Evolutionary conservation across 2,797 vertebrate genomes (phyloP).

Genomic region (Alcedo atthis): DNA sequence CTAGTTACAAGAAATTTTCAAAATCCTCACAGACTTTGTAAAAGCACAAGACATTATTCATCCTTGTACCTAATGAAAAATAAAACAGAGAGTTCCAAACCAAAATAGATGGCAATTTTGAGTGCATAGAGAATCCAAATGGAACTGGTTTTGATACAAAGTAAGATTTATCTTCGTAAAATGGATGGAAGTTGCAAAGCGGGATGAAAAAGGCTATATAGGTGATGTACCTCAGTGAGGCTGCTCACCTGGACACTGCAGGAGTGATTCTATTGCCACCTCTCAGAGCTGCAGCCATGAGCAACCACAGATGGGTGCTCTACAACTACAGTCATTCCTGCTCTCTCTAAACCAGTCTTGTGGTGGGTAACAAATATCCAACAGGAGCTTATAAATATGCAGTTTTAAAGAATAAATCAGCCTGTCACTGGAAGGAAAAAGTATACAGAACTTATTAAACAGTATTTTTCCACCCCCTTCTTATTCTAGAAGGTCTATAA

Average conservation of each 20-base stretch:
- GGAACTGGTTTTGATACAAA: not conserved
- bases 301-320: not conserved
- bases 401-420: not conserved
- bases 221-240: not conserved
- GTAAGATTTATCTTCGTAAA: not conserved
- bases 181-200: not conserved
- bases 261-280: not conserved
- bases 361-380: not conserved
- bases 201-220: not conserved
- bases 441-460: not conserved
- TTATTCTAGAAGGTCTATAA: slow-evolving; percentile 31
- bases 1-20: not conserved
- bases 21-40: not conserved
- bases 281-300: not conserved
- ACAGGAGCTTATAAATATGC: not conserved
- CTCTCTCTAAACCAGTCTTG: not conserved
- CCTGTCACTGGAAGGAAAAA: not conserved
- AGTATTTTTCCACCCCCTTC: slow-evolving; percentile 18
- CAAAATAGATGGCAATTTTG: not conserved
- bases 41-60: not conserved
- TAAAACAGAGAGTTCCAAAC: not conserved
- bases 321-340: not conserved
- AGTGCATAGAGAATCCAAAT: not conserved
- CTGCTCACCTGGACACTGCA: not conserved
- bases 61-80: not conserved